phyloP scores from a whole-genome alignment of 2,888 invertebrate genomes.

The Allolobophora icterica region DNA sequence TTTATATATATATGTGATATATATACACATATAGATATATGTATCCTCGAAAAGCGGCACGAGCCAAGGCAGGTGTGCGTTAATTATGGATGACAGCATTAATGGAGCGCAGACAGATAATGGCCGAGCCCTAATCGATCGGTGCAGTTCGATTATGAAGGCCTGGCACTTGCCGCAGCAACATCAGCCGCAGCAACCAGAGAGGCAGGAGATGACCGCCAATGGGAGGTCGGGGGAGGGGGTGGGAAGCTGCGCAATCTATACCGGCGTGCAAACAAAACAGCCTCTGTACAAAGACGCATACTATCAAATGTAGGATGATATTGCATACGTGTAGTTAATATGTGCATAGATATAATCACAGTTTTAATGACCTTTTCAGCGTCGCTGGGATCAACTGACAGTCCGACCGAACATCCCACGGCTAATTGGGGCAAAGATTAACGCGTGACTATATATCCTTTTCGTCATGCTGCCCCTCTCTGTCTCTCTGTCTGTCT shows the following conservation, averaged over 20 bases:
- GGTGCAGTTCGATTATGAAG: background rate
- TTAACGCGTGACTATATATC: background rate
- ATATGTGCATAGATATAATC: background rate
- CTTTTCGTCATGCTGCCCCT: background rate
- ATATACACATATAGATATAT: background rate
- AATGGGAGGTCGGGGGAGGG: background rate
- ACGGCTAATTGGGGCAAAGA: background rate
- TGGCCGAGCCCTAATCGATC: constrained; percentile 11
- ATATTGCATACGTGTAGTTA: too few species aligned
- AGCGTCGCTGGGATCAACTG: background rate
- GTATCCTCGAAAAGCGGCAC: background rate
- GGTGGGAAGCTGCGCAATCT: background rate
- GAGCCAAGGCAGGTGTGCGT: constrained; percentile 18
- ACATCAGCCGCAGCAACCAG: background rate
- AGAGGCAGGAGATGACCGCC: background rate
- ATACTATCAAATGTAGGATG: too few species aligned
- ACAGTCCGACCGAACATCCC: background rate
- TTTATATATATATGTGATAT: background rate
- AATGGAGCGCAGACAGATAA: constrained; percentile 12
- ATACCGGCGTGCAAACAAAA: background rate
- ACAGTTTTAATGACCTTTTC: background rate
- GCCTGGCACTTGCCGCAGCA: constrained; percentile 8
- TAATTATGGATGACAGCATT: constrained; percentile 23
- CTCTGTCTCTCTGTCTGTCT: background rate
- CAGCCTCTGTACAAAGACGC: too few species aligned